phyloP scores from a whole-genome alignment of 1,140 invertebrate species.

The Aphelinus certus region DNA sequence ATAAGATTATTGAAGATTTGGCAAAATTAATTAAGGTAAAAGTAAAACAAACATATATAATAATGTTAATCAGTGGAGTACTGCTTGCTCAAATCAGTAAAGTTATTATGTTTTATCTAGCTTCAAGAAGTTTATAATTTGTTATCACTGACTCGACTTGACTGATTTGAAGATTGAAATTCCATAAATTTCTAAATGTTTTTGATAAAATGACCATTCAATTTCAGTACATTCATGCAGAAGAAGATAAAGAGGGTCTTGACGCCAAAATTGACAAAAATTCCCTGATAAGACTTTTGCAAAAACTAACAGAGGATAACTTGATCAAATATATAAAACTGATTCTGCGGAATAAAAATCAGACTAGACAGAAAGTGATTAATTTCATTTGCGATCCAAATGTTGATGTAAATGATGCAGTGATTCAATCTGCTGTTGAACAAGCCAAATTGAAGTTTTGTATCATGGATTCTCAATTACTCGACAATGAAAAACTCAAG shows the following conservation, averaged over 20 bases:
- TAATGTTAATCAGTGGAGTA: no score
- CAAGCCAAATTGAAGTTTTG: constrained; percentile 72
- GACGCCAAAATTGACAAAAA: constrained; percentile 71
- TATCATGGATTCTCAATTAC: not conserved
- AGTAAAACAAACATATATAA: not conserved
- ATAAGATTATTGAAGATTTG: constrained; percentile 69
- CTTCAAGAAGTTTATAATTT: no score
- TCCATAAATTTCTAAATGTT: not conserved
- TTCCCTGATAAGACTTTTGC: constrained; percentile 69
- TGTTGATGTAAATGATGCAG: constrained; percentile 65
- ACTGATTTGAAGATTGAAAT: no score
- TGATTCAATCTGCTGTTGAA: constrained; percentile 70
- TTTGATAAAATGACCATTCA: not conserved
- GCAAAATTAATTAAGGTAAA: constrained; percentile 67
- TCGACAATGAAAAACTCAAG: no score
- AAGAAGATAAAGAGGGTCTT: constrained; percentile 69
- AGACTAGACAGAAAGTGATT: constrained; percentile 63
- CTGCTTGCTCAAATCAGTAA: no score
- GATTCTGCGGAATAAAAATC: constrained; percentile 31
- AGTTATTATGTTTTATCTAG: no score
- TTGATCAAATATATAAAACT: constrained; percentile 71
- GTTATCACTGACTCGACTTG: no score
- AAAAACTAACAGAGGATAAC: constrained; percentile 68
- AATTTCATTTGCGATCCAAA: constrained; percentile 70
- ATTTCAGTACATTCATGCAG: constrained; percentile 63